Conservation (phyloP, 1,140 invertebrate species). For the Brachionus asplanchnoidis region DNA sequence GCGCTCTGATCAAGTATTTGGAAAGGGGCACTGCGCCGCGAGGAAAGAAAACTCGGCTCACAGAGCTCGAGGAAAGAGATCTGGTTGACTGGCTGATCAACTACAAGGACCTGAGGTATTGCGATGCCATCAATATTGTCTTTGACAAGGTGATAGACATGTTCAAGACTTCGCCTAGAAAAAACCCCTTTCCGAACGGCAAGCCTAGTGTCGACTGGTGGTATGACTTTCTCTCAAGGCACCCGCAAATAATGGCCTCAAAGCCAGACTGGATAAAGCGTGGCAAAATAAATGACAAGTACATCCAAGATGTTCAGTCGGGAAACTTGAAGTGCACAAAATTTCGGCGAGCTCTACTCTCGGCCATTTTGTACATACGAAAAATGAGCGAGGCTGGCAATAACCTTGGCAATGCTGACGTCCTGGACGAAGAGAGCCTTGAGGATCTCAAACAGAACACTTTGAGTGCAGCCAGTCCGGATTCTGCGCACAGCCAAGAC, state of each 20-base stretch:
- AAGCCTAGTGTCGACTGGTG: slow-evolving; percentile 33
- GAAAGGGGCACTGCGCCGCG: slow-evolving; percentile 27
- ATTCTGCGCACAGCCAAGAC: background rate
- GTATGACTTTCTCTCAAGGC: slow-evolving; percentile 40
- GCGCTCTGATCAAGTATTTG: background rate
- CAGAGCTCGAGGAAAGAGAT: slow-evolving; percentile 16
- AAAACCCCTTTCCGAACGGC: slow-evolving; percentile 33
- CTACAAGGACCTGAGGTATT: slow-evolving; percentile 21
- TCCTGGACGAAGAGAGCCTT: background rate
- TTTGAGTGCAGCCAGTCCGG: background rate
- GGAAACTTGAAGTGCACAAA: slow-evolving; percentile 35
- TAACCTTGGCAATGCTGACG: too few species aligned
- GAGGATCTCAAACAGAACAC: background rate
- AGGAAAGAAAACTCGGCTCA: slow-evolving; percentile 18
- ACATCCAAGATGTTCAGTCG: slow-evolving; percentile 38
- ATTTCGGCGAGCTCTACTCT: slow-evolving; percentile 7
- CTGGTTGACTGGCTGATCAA: slow-evolving; percentile 31
- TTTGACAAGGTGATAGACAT: slow-evolving; percentile 25
- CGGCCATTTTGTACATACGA: slow-evolving; percentile 24
- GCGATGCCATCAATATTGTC: slow-evolving; percentile 27
- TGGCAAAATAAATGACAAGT: slow-evolving; percentile 40
- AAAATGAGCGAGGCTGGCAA: background rate
- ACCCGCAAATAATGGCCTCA: slow-evolving; percentile 39
- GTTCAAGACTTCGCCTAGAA: background rate
- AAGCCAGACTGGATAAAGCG: slow-evolving; percentile 39